These are phyloP conservation scores for Operophtera brumata DNA, from an alignment of 2,888 invertebrate species.

Conservation along the genomic window DNA sequence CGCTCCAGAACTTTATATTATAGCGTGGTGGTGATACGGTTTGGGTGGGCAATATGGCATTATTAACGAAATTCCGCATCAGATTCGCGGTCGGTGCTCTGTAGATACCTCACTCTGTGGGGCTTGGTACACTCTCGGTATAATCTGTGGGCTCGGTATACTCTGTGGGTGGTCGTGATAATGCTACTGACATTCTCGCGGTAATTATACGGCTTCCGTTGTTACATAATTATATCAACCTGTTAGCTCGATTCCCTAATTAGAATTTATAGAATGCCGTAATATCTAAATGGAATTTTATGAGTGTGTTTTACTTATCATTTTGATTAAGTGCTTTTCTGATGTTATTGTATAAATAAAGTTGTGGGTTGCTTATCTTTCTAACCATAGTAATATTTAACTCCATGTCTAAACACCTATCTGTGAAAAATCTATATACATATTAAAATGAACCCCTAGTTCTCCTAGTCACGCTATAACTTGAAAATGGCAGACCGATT, in stretches of 20 bases:
- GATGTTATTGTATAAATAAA: too few relatives aligned
- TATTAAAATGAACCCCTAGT: too few relatives aligned
- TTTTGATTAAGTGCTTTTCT: background rate
- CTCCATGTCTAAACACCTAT: too few relatives aligned
- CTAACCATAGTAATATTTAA: too few relatives aligned
- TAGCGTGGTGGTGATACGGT: conserved; percentile 73
- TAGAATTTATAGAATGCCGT: conserved; percentile 5
- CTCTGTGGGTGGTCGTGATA: conserved; percentile 36
- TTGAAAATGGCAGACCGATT: too few relatives aligned
- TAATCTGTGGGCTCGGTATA: background rate
- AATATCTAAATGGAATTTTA: background rate
- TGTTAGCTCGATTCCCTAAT: conserved; percentile 9
- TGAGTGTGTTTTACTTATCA: background rate
- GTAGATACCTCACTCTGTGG: background rate
- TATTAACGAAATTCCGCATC: conserved; percentile 59
- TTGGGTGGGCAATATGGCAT: conserved; percentile 64
- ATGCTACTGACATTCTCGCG: conserved; percentile 45
- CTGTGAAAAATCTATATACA: too few relatives aligned
- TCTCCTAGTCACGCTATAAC: too few relatives aligned
- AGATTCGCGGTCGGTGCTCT: conserved; percentile 43
- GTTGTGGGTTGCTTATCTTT: background rate
- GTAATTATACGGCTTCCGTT: conserved; percentile 43
- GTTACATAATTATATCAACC: conserved; percentile 29
- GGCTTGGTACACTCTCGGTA: background rate
- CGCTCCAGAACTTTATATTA: conserved; percentile 54